Evolutionary conservation across 2,113 vertebrate species (phyloP), one percentile per base, ranked within the genome.

Genomic region (Melanerpes aurifrons): DNA sequence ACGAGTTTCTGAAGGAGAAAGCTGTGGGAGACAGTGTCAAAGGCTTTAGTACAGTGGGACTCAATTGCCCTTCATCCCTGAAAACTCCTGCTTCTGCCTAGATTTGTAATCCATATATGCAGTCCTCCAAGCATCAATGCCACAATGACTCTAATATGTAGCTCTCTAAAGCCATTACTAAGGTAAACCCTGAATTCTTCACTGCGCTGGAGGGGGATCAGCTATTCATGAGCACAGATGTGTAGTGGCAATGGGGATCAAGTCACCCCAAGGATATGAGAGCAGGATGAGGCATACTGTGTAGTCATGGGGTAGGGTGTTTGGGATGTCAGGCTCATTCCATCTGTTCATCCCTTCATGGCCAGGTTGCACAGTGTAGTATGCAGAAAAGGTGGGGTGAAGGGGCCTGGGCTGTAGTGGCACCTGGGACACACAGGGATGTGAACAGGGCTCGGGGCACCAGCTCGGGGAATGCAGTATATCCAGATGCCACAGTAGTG

Each of bases 331-430:
- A 68, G 21, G 31, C 5, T 81, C 32, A 54, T 81, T 28, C 19
- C 35, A 59, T 1, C 12, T 2, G 1, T 20, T 63, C n/a, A 73
- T 29, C 56, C 26, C 35, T 40, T 77, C 53, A 19, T 1, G 9
- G 47, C 8, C 32, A 24, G 6, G 26, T 22, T 78, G 43, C 54
- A n/a, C 9, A 66, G 15, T 15, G 26, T n/a, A 90, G 37, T 0
- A 0, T 29, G 35, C 43, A 76, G 35, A 28, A 29, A 53, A 53
- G 4, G 1, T 1, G 25, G 3, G 9, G 2, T 8, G 28, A 75
- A 82, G 45, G 5, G 3, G 14, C 9, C 20, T 24, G 70, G 40
- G 35, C n/a, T 53, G 14, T 24, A 61, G 21, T 4, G 10, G 7
- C 18, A 76, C 2, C 28, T 21, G 6, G 35, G 67, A 69, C 43